A percentile compares a stretch with the other conserved stretches of the same genome.
Conservation (phyloP, 2,888 invertebrate species). For the Oscheius sp. region DNA sequence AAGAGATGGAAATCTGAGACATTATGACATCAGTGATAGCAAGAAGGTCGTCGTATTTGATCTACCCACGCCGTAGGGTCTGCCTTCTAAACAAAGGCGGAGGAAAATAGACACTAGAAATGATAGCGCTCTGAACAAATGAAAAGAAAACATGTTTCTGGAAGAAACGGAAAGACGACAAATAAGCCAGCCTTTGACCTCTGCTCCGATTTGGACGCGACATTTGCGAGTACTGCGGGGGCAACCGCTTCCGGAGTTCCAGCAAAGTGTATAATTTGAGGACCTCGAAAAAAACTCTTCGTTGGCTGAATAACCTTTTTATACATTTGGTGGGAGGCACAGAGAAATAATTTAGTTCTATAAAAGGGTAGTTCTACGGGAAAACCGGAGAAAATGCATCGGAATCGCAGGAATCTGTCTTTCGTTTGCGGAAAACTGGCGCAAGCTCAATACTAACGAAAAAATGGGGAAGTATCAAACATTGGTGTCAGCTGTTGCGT, state of each 20-base stretch:
- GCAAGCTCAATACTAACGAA: constrained; percentile 17
- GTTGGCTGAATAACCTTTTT: background rate
- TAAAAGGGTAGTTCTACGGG: too few relatives aligned
- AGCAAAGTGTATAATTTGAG: constrained; percentile 2
- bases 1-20: constrained; percentile 9
- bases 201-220: background rate
- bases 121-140: constrained; percentile 27
- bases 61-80: constrained; percentile 25
- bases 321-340: background rate
- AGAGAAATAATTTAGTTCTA: too few relatives aligned
- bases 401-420: constrained; percentile 10
- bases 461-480: constrained; percentile 23
- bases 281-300: background rate
- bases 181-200: background rate
- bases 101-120: constrained; percentile 28
- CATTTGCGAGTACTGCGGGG: background rate
- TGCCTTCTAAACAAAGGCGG: constrained; percentile 14
- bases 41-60: constrained; percentile 12
- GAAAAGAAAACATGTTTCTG: constrained; percentile 16
- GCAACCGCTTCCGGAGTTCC: constrained; percentile 12
- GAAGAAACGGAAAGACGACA: background rate
- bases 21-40: constrained; percentile 22
- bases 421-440: constrained; percentile 7
- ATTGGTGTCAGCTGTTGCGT: constrained; percentile 26
- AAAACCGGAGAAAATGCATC: too few relatives aligned